Evolutionary conservation across 64 coral and sea anemone species (phyloP), one percentile per base, ranked within the genome.

Genomic region (Platygyra sinensis): DNA sequence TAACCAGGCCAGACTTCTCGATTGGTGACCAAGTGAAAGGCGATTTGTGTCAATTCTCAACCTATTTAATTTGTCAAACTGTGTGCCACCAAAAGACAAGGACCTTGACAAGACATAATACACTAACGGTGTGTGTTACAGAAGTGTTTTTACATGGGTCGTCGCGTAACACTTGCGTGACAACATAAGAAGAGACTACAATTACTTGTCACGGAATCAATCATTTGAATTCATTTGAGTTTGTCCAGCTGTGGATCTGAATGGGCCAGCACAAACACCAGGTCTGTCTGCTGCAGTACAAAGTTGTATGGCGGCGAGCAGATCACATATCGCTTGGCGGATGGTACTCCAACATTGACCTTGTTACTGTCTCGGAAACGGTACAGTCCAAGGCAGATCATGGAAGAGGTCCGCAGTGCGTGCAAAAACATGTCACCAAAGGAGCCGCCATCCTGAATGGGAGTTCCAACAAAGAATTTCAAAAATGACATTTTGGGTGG

Each of bases 341-440:
- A 96, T 2, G 94, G 94, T 16, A 83, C 4, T 8, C 71, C 22
- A 85, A 30, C n/a, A 1, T 75, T 67, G 10, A 55, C 10, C 19
- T 54, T 89, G 32, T 89, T 71, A n/a, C 86, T 93, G 75, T 96
- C 94, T 19, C 94, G 80, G 87, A 96, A 96, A 1, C 94, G 86
- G 42, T 96, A 96, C 12, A 96, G 67, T 54, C 95, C 95, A 27
- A 94, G 82, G 50, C 95, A 96, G 72, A 96, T 96, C 95, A 91
- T 96, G 15, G 95, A 89, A 20, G 85, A 96, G 62, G 62, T 79
- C 74, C 80, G 88, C 33, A 96, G 71, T 25, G 95, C 95, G 79
- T 91, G 92, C 18, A 94, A 62, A 77, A 96, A 96, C 95, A 96
- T 93, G 28, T 88, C 85, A 15, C 95, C 95, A 87, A 89, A 96